Evolutionary conservation across 2,113 vertebrate species (phyloP), one percentile per base, ranked within the genome.

Genomic region (Nycticebus coucang): DNA sequence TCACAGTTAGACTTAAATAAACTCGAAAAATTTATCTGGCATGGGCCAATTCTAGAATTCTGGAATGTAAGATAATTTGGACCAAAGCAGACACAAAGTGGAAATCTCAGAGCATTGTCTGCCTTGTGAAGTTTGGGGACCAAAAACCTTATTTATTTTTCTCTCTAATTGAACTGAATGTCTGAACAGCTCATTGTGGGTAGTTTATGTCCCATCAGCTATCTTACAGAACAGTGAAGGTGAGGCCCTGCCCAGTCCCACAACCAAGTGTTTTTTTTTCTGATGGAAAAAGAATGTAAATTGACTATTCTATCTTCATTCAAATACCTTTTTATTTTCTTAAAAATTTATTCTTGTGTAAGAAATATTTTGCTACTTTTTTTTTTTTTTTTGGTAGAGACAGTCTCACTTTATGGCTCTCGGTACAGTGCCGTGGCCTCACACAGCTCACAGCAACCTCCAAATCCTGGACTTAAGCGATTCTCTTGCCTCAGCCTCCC

Each of bases 1-100:
- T 80, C 33, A 24, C 82, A 69, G 82, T 86, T 66, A 92, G 85
- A 93, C 75, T 35, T 55, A 80, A 71, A 64, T 57, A 66, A 94
- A 96, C 62, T 78, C 60, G 78, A 83, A 92, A 92, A 89, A 66
- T 66, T 90, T 80, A 93, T 80, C 90, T 92, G 94, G 94, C 0
- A 1, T 75, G 41, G 75, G 75, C 87, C 37, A 53, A 75, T 64
- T 64, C 88, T 74, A 64, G 75, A 89, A 82, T 75, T 95, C 92
- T 66, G 80, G 95, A 93, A 89, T 45, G 87, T 53, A 69, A 69
- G 80, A 53, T 74, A 33, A 75, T 74, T 83, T 93, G 35, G 30
- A 95, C 69, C 79, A 87, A 94, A 93, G 64, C 87, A 87, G 80
- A 69, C 78, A 78, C 64, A 45, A 75, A 75, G 71, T 64, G 59